Evolutionary conservation across 2,888 invertebrate species (phyloP), one percentile per base, ranked within the genome.

Genomic region (Xestia c-nigrum): DNA sequence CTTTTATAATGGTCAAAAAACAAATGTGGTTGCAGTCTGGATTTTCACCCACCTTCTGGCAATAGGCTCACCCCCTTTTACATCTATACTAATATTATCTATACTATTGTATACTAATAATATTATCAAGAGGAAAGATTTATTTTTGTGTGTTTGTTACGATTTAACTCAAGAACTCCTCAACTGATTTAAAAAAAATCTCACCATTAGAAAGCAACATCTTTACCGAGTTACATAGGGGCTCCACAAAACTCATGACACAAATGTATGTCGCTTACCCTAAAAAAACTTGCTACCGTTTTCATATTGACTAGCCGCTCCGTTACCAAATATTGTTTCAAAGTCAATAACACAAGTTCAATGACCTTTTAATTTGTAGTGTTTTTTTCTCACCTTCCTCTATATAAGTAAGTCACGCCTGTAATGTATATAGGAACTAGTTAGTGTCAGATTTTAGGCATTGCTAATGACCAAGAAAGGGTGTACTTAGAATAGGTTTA

Each of bases 321-420:
- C 46, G 69, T 66, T 75, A 70, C 5, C 81, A 83, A 84, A 87
- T 76, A 83, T 81, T 76, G 64, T 69, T 76, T 69, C 66, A 74
- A 79, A 77, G 72, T 66, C 74, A 83, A 77, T 69, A 78, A 12
- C 75, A 55, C 21, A 70, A 63, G 88, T 84, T 85, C 83, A 88
- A 68, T 87, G 82, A 74, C 83, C 73, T 78, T 47, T 86, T 86
- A 88, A 86, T 88, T 83, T 77, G 74, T 21, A 50, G 47, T 74
- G 31, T 59, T 80, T 80, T n/a, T 78, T 80, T 82, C 78, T 78
- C 74, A 78, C 76, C 64, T 85, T 68, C 70, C 63, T 64, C 63
- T 7, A 10, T 72, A 84, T 75, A 63, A 68, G 78, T 78, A 74
- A 80, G 78, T 78, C 74, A 84, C 73, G 76, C 24, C 31, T 66